phyloP scores from a whole-genome alignment of 2,797 vertebrate genomes.

The Notolabrus celidotus region DNA sequence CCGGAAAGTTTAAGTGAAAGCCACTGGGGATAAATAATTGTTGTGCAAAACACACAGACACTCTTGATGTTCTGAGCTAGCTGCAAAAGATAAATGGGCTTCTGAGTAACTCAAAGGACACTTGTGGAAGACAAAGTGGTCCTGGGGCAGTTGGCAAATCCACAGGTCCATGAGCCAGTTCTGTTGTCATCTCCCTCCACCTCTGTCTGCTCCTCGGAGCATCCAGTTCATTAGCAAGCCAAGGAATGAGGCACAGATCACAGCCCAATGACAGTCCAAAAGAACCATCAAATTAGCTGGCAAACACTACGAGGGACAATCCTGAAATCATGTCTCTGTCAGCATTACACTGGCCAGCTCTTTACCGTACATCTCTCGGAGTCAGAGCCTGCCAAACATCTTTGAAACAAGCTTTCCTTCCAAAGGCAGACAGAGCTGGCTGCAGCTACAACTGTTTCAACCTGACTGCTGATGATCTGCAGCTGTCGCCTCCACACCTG shows the following conservation, averaged over 20 bases:
- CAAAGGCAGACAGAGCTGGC: conserved; percentile 27
- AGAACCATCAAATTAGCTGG: conserved; percentile 45
- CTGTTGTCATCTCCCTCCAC: conserved; percentile 31
- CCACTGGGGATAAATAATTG: neutral
- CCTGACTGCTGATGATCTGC: conserved; percentile 23
- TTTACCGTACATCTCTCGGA: conserved; percentile 20
- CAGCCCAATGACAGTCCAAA: conserved; percentile 43
- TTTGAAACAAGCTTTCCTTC: conserved; percentile 33
- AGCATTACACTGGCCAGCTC: conserved; percentile 28
- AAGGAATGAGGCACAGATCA: conserved; percentile 43
- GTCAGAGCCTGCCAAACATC: conserved; percentile 38
- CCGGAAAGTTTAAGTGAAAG: neutral
- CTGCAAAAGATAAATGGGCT: neutral
- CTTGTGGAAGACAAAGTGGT: conserved; percentile 13
- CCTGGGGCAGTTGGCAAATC: conserved; percentile 31
- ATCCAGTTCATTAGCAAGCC: conserved; percentile 52
- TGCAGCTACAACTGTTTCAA: conserved; percentile 19
- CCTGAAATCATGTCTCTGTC: conserved; percentile 30
- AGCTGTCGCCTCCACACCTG: conserved; percentile 32
- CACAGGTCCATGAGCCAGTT: conserved; percentile 13
- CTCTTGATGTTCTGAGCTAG: neutral
- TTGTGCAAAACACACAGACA: neutral
- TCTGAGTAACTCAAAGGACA: neutral
- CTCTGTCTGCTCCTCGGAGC: conserved; percentile 22
- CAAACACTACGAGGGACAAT: conserved; percentile 29